phyloP scores from a whole-genome alignment of 2,113 vertebrate species.

The Seriola aureovittata region DNA sequence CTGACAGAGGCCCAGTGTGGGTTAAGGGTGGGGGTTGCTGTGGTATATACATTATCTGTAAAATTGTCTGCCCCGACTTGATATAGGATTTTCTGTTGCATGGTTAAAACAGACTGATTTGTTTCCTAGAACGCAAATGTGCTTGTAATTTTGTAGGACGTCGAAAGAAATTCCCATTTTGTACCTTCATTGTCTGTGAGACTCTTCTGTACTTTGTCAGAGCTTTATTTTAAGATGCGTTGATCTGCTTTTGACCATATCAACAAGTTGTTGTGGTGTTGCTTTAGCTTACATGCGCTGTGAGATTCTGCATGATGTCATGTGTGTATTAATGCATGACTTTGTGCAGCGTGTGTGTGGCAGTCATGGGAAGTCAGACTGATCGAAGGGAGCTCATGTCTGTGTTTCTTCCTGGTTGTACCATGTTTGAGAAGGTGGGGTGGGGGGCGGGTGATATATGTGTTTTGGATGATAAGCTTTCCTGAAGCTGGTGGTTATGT shows the following conservation, averaged over 20 bases:
- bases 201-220: neutral
- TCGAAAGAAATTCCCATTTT: neutral
- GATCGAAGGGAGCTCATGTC: neutral
- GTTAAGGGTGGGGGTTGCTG: constrained; percentile 1
- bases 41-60: neutral
- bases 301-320: neutral
- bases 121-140: neutral
- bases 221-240: neutral
- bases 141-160: neutral
- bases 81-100: constrained; percentile 1
- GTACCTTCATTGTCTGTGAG: neutral
- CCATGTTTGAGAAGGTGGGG: constrained; percentile 2
- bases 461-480: neutral
- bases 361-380: neutral
- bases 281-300: neutral
- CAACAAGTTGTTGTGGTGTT: neutral
- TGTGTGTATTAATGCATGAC: too few relatives aligned
- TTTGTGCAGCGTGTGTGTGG: too few relatives aligned
- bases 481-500: too few relatives aligned
- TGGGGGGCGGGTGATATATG: accelerated
- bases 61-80: neutral
- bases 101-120: neutral
- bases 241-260: neutral
- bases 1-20: constrained; percentile 58
- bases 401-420: neutral